phyloP scores from a whole-genome alignment of 2,888 invertebrate genomes.

The Heliothis peltigera region DNA sequence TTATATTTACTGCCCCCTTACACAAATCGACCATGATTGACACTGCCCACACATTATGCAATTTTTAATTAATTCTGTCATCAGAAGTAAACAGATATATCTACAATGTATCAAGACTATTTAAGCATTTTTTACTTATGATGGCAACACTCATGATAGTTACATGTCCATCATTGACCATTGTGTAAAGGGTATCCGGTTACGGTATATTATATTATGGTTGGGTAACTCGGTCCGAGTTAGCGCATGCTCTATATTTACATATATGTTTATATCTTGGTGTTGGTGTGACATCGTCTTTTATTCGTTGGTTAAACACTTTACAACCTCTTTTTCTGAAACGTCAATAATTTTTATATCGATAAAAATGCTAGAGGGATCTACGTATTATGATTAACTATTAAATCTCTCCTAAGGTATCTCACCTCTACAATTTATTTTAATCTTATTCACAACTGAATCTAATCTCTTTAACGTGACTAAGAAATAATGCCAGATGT shows the following conservation, averaged over 20 bases:
- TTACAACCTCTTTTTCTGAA: conserved; percentile 60
- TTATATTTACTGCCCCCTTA: conserved; percentile 50
- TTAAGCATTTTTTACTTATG: no score
- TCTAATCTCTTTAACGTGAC: conserved; percentile 30
- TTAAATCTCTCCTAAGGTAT: conserved; percentile 17
- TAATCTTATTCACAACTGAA: conserved; percentile 14
- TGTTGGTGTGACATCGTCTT: conserved; percentile 88
- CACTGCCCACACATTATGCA: neutral
- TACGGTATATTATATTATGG: conserved; percentile 66
- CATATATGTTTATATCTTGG: conserved; percentile 73
- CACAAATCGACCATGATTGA: conserved; percentile 19
- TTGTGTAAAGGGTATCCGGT: conserved; percentile 64
- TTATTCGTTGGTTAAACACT: conserved; percentile 64
- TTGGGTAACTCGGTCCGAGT: conserved; percentile 52
- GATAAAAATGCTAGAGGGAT: conserved; percentile 18
- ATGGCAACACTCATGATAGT: no score
- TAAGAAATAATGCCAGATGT: conserved; percentile 33
- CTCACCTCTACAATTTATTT: conserved; percentile 10
- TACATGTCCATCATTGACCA: conserved; percentile 10
- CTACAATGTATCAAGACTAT: no score
- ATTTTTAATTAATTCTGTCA: no score
- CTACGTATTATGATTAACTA: conserved; percentile 30
- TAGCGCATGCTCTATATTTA: conserved; percentile 74
- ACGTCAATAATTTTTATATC: conserved; percentile 43
- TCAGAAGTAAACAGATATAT: no score